Conservation (phyloP, 2,113 vertebrate genomes). For the Phyllostomus hastatus region DNA sequence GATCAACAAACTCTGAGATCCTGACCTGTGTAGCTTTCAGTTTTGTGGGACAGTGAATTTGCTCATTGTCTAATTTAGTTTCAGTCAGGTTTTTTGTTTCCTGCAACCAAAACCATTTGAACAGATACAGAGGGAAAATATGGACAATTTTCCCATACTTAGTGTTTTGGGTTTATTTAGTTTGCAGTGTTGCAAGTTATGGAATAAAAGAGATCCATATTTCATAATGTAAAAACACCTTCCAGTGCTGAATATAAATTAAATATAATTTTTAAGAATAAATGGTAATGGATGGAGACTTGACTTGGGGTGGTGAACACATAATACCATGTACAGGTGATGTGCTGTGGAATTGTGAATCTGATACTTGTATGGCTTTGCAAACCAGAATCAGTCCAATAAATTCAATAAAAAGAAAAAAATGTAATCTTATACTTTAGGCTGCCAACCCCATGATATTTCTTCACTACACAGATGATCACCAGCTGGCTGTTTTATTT, state of each 20-base stretch:
- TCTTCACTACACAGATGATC: neutral
- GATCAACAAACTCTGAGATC: neutral
- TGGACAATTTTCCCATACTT: neutral
- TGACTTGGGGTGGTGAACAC: too few species aligned
- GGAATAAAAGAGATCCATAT: slow-evolving; percentile 8
- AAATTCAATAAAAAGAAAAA: too few species aligned
- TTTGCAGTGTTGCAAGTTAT: neutral
- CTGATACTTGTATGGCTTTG: too few species aligned
- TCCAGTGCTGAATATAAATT: neutral
- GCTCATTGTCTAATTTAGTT: neutral
- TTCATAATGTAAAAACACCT: neutral
- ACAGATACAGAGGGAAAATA: neutral
- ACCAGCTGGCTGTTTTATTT: neutral
- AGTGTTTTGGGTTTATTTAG: neutral
- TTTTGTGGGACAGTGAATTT: neutral
- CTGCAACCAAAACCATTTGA: neutral
- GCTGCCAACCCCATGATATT: neutral
- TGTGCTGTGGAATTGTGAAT: too few species aligned
- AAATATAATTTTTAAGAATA: neutral
- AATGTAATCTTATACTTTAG: neutral
- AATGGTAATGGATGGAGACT: too few species aligned
- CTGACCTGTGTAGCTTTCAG: neutral
- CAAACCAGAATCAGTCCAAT: too few species aligned
- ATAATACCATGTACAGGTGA: too few species aligned
- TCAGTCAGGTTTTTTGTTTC: neutral